These are phyloP conservation scores for Intellagama lesueurii DNA, from an alignment of 2,797 vertebrate species.

Conservation along the genomic window DNA sequence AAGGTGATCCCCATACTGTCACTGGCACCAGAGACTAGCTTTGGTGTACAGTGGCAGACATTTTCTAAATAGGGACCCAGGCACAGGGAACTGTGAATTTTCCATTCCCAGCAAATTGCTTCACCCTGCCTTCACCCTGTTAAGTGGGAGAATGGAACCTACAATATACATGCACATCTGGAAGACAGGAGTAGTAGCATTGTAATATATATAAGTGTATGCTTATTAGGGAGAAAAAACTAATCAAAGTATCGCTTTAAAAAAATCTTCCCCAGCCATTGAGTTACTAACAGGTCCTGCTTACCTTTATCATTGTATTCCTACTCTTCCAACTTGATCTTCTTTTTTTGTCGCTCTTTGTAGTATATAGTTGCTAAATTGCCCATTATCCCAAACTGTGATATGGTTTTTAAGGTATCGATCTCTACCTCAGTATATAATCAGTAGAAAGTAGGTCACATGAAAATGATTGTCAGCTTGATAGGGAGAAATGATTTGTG, in stretches of 20 bases:
- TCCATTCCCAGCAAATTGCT: too few relatives aligned
- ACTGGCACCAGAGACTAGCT: too few relatives aligned
- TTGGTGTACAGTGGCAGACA: too few relatives aligned
- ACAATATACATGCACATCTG: not conserved
- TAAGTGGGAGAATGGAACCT: too few relatives aligned
- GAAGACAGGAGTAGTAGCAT: not conserved
- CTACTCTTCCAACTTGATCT: not conserved
- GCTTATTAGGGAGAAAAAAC: not conserved
- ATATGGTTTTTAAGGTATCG: constrained; percentile 3
- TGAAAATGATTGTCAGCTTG: constrained; percentile 13
- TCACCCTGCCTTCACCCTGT: too few relatives aligned
- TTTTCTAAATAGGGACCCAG: too few relatives aligned
- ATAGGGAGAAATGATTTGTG: constrained; percentile 1
- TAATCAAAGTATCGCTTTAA: not conserved
- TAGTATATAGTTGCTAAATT: not conserved
- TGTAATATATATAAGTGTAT: not conserved
- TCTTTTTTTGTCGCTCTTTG: not conserved
- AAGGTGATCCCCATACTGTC: too few relatives aligned
- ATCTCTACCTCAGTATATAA: not conserved
- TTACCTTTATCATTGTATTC: not conserved
- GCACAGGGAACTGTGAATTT: too few relatives aligned
- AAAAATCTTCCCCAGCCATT: not conserved
- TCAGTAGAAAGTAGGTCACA: constrained; percentile 27
- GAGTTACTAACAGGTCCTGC: not conserved
- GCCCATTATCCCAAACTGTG: not conserved